Evolutionary conservation across 2,888 invertebrate species (phyloP), one percentile per base, ranked within the genome.

Genomic region (Lithophane leautieri): DNA sequence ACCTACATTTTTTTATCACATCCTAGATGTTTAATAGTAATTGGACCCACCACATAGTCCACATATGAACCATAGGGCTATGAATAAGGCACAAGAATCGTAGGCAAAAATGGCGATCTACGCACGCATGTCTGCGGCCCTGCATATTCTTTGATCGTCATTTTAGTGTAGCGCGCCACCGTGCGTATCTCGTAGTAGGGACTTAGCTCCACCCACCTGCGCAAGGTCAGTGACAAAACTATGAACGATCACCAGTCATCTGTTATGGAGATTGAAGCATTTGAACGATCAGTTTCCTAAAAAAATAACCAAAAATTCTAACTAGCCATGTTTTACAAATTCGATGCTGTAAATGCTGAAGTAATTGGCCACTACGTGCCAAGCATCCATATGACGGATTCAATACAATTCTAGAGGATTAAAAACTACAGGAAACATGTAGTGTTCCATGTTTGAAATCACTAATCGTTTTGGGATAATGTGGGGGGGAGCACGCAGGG

Each of bases 311-410:
- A 47, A 47, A 56, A 68, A 60, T 74, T 79, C 60, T 42, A 68
- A 63, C 63, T 42, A 54, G 34, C n/a, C 47, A 50, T 63, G 62
- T 75, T 63, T 74, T 70, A 68, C 79, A 68, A 76, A 76, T 76
- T 68, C 68, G 44, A 60, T 70, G 54, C 65, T 78, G 81, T 79
- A 74, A 73, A 83, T 81, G 76, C 73, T 56, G 62, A 65, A 40
- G 78, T 86, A 86, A 86, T 86, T 85, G 86, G 66, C 69, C 65
- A 62, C 56, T 63, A 80, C 86, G 83, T 85, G 86, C 70, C 47
- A 1, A 44, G 72, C 78, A 66, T 78, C 34, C 62, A 42, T 40
- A 80, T 16, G n/a, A 63, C 14, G n/a, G 56, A 52, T 67, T 54
- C 61, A 19, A 68, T 56, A 66, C 58, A 47, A 56, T 73, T 70